phyloP scores from a whole-genome alignment of 2,888 invertebrate genomes.

The Toxonevra muliebris region DNA sequence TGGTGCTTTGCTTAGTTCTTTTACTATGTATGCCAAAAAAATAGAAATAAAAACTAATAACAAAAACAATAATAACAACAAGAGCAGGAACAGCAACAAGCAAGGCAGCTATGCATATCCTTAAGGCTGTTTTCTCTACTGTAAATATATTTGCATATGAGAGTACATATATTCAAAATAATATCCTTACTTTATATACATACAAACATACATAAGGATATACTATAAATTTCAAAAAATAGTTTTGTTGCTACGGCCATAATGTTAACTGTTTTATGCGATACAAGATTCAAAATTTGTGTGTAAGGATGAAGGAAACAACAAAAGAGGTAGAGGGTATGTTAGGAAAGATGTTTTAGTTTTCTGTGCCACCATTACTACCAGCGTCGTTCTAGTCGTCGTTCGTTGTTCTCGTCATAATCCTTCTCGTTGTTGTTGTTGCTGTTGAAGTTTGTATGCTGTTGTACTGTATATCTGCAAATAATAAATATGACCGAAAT shows the following conservation, averaged over 20 bases:
- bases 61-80: neutral
- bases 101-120: constrained; percentile 37
- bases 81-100: neutral
- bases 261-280: constrained; percentile 15
- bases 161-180: no score
- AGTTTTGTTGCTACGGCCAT: constrained; percentile 38
- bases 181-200: neutral
- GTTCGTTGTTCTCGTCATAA: constrained; percentile 4
- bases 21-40: no score
- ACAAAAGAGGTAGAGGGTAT: neutral
- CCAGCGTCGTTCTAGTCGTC: constrained; percentile 4
- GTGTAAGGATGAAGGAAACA: neutral
- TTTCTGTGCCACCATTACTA: constrained; percentile 19
- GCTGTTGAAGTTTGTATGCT: constrained; percentile 44
- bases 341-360: constrained; percentile 37
- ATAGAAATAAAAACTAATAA: no score
- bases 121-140: constrained; percentile 45
- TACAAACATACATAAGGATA: constrained; percentile 43
- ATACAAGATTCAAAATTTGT: neutral
- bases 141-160: constrained; percentile 20
- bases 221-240: constrained; percentile 42
- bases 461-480: constrained; percentile 52
- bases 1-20: no score
- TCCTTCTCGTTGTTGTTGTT: constrained; percentile 18
- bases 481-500: constrained; percentile 63